Base-by-base conservation (phyloP, 2,888 invertebrate genomes). In the Auanema freiburgensis region DNA sequence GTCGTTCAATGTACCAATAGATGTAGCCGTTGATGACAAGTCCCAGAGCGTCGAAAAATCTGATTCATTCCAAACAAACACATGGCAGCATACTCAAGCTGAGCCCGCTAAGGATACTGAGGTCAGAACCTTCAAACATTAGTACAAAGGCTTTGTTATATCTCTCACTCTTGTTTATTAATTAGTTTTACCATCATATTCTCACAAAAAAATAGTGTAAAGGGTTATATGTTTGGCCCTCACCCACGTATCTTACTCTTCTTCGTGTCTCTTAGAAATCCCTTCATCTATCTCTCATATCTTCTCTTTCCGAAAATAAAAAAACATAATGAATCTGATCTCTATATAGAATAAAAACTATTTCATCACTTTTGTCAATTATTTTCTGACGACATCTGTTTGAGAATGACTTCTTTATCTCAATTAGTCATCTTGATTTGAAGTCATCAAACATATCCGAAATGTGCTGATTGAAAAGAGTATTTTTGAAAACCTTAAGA, bases 11-110 rank as follows among this genome's bases (percentile, higher is more conserved):
- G 58, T 57, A 12, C 65, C 65, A 2, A 46, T 57, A 18, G 65
- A 62, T 16, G 54, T 62, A 11, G 54, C 44, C 12, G 42, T 33
- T 16, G 62, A 62, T 42, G 33, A 33, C 8, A 33, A 33, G 33
- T 61, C 46, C 12, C 50, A 56, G 33, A 60, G 60, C 1, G 23
- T n/a, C 2, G 60, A 59, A 23, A 24, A 21, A 21, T 24, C 43
- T n/a, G 25, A n/a, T 21, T 52, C 60, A 4, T 59, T 55, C 49
- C 55, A 59, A 44, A 44, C 33, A 25, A 64, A 63, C 58, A 24
- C 57, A 11, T 63, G 63, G 63, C 63, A 63, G 14, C 63, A 63
- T 33, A 58, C 62, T 43, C 63, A 63, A 54, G 52, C 59, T n/a
- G 56, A 14, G 24, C 16, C 57, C 16, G 49, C 14, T 8, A 14